Base-by-base conservation (phyloP, 2,113 vertebrate species). In the Oryzias curvinotus region DNA sequence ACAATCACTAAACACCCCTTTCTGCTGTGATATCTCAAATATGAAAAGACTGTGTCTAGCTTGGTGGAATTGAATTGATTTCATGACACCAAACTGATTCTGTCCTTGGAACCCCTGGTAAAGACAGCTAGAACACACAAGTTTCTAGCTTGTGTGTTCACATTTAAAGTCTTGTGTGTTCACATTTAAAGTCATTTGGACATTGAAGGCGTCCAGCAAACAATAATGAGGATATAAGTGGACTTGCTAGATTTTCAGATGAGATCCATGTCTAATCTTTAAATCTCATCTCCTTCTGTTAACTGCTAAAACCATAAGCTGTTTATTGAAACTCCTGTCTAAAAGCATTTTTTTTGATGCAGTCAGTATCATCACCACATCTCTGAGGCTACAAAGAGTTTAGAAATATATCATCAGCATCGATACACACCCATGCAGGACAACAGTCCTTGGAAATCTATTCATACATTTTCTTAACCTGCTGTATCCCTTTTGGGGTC, bases 51-150 rank as follows among this genome's bases (percentile, higher is more conserved):
- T 52, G 75, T 54, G 12, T 71, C 70, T 73, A 12, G 58, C 51
- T 81, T 64, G 65, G 78, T 75, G 71, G 83, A 62, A 73, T 59
- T 71, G 14, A 68, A 60, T 84, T 84, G 74, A 72, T 77, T 85
- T 10, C 12, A 56, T 56, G 58, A 51, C 66, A 73, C 64, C 55
- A 55, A 48, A 67, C 66, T 71, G 65, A 71, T 50, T 64, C 48
- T 52, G 70, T 73, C 68, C 54, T 80, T 71, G 65, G 59, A 57
- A 67, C 53, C 26, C 18, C 42, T 23, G 63, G 49, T 75, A 36
- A 36, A 36, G 36, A 36, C 36, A 36, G 36, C 36, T 36, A 36
- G 36, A 36, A 36, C 36, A 3, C 36, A 36, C 10, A 36, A 36
- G 10, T 12, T n/a, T n/a, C n/a, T n/a, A n/a, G n/a, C n/a, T n/a